These are phyloP conservation scores for Cotesia vestalis DNA, from an alignment of 1,140 invertebrate genomes.

Conservation along the genomic window DNA sequence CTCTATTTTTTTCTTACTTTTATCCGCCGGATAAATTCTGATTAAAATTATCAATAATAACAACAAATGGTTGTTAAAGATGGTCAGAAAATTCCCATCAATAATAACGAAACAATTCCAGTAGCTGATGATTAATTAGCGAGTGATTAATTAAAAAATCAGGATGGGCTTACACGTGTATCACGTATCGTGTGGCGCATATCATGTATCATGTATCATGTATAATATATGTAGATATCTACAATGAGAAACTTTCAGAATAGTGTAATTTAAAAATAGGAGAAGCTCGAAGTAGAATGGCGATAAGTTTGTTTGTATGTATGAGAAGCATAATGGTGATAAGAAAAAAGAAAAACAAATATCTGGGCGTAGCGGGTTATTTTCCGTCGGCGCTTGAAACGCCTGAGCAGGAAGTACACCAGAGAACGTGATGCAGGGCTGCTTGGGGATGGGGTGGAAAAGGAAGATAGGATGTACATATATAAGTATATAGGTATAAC, in stretches of 20 bases:
- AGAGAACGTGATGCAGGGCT: not conserved
- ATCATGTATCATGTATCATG: no score
- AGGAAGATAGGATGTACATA: not conserved
- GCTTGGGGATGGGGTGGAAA: not conserved
- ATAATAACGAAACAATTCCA: not conserved
- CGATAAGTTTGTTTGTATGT: no score
- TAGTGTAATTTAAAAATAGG: no score
- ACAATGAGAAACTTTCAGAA: no score
- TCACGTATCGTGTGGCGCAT: no score
- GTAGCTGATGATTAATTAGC: not conserved
- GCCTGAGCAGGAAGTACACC: slow-evolving; percentile 8
- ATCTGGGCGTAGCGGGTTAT: not conserved
- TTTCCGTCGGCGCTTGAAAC: not conserved
- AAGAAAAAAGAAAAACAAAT: slow-evolving; percentile 2
- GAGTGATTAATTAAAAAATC: slow-evolving; percentile 1
- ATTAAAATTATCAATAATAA: not conserved
- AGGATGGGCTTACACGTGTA: no score
- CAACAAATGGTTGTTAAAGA: not conserved
- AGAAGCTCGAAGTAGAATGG: no score
- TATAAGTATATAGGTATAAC: not conserved
- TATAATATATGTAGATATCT: no score
- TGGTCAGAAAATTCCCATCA: not conserved
- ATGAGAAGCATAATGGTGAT: not conserved
- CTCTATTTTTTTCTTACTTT: slow-evolving; percentile 5
- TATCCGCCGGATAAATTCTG: not conserved